These are phyloP conservation scores for Heliconius ethilla DNA, from an alignment of 2,888 invertebrate genomes.

Conservation along the genomic window DNA sequence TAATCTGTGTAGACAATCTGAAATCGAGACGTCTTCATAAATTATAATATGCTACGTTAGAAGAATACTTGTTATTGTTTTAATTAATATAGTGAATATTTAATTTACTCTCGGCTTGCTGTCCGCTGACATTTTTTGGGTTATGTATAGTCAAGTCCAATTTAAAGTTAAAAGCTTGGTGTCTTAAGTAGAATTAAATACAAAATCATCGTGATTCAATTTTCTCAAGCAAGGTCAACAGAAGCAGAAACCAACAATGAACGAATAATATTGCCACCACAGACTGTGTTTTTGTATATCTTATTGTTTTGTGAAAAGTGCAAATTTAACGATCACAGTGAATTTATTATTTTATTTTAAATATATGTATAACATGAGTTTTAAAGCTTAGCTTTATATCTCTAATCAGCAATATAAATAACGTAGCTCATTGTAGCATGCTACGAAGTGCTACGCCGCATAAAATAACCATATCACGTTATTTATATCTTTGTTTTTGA, in stretches of 20 bases:
- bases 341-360: not conserved
- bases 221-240: too few species aligned
- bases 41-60: not conserved
- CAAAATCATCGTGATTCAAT: too few species aligned
- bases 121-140: too few species aligned
- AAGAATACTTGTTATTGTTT: not conserved
- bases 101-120: not conserved
- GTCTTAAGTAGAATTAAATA: too few species aligned
- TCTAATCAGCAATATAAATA: not conserved
- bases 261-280: too few species aligned
- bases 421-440: constrained; percentile 3
- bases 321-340: too few species aligned
- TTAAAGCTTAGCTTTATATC: not conserved
- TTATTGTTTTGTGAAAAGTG: too few species aligned
- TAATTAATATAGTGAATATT: not conserved
- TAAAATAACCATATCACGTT: not conserved
- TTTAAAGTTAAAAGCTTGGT: too few species aligned
- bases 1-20: constrained; percentile 17
- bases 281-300: too few species aligned
- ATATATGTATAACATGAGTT: not conserved
- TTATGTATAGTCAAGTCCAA: too few species aligned
- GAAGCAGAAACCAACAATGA: too few species aligned
- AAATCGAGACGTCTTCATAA: constrained; percentile 18
- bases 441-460: constrained; percentile 6
- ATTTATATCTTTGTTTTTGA: not conserved